Evolutionary conservation across 2,888 invertebrate species (phyloP).

Genomic region (Drosophila monieri): DNA sequence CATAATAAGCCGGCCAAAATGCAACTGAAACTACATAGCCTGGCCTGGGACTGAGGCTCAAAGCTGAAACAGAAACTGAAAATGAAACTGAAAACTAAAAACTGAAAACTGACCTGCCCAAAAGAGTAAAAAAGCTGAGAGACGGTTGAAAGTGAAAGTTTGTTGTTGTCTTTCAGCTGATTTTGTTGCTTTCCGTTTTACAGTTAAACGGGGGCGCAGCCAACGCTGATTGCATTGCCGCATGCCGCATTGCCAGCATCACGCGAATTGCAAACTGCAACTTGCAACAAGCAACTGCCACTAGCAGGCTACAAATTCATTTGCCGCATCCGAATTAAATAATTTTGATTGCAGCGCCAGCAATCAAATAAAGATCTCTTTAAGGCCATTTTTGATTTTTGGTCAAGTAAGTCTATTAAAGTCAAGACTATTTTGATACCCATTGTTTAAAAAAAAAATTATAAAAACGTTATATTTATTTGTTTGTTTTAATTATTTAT

Average conservation of each 20-base stretch:
- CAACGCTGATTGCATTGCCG: constrained; percentile 9
- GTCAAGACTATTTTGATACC: not conserved
- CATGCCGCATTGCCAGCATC: constrained; percentile 68
- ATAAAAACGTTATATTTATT: too few species aligned
- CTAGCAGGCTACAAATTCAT: constrained; percentile 47
- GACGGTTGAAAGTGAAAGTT: constrained; percentile 68
- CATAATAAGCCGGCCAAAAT: constrained; percentile 1
- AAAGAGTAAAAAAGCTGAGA: constrained; percentile 34
- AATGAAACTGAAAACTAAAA: constrained; percentile 32
- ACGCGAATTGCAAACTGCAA: constrained; percentile 30
- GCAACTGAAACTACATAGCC: constrained; percentile 1
- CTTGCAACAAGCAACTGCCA: not conserved
- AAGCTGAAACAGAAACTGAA: constrained; percentile 23
- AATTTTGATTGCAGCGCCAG: constrained; percentile 57
- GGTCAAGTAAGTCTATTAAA: not conserved
- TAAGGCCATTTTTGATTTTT: constrained; percentile 12
- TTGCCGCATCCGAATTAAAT: constrained; percentile 64
- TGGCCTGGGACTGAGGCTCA: constrained; percentile 14
- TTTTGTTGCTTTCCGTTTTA: constrained; percentile 18
- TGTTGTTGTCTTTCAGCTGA: constrained; percentile 33
- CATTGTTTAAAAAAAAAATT: not conserved
- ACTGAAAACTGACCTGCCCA: constrained; percentile 71
- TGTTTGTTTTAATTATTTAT: too few species aligned
- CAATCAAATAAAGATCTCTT: constrained; percentile 34
- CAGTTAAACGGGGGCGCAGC: constrained; percentile 51